Base-by-base conservation (phyloP, 2,888 invertebrate species). In the Hydrotaea cyrtoneurina region DNA sequence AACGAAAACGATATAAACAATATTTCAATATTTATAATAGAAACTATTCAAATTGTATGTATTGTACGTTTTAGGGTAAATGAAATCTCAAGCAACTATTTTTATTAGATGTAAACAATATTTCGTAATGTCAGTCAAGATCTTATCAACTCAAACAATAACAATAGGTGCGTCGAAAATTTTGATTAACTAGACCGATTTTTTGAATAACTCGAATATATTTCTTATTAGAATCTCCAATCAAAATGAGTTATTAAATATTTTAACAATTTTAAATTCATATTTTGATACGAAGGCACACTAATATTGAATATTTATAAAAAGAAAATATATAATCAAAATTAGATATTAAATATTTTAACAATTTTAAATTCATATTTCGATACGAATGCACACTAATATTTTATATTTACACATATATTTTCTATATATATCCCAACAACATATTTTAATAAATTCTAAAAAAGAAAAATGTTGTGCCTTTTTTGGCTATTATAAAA, bases 21-120 rank as follows among this genome's bases (percentile, higher is more conserved):
- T n/a, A 2, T n/a, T n/a, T 4, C 15, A 15, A 50, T n/a, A n/a
- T 50, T 50, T 50, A n/a, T 10, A 39, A 39, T 39, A 39, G 7
- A 39, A 39, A 39, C 3, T 1, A 2, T 39, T 59, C 10, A 15
- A 13, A 15, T 31, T 59, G 21, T 55, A 55, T 59, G 59, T 15
- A 23, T 21, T 59, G 26, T 26, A 0, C 13, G 15, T 59, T 59
- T 59, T 50, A n/a, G 7, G 8, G 10, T 26, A 13, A 59, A 59
- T 3, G 26, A 26, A 59, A 59, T 59, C 23, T 59, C 59, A n/a
- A 50, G n/a, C 50, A 50, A 50, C 50, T n/a, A 50, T n/a, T 50
- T n/a, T 15, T 50, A 50, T 50, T 50, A 50, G 50, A 50, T 50
- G 2, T 50, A n/a, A 50, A 7, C 50, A 50, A n/a, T 50, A 50